Evolutionary conservation across 2,113 vertebrate species (phyloP), one percentile per base, ranked within the genome.

Genomic region (Gracilinanus agilis): DNA sequence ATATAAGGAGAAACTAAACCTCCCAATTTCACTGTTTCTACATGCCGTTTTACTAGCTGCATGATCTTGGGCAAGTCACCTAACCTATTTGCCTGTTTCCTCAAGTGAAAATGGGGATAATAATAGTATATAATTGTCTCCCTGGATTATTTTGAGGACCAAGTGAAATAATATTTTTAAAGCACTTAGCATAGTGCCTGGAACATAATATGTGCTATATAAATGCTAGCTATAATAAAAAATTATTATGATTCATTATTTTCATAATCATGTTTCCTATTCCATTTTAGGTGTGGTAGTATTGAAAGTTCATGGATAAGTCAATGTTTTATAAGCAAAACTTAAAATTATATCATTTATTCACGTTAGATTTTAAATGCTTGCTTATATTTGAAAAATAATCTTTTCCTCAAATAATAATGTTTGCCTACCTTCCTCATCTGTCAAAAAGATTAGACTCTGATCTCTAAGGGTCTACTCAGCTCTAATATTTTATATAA

Each of bases 321-420:
- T 67, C 29, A 16, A 34, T 27, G 3, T 67, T 67, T 67, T 67
- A 34, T 67, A 67, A 67, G 27, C 12, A 67, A 27, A 19, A 25
- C 90, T 90, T 56, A 90, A 44, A 94, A 90, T 24, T 61, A 4
- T 16, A 24, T 61, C 53, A 24, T 24, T 90, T 54, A 44, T 93
- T 0, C 55, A 54, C 34, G 3, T 34, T 53, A 53, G 40, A n/a
- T 56, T 53, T 24, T 53, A 92, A 58, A 49, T 67, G 44, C 16
- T 23, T 54, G 24, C 12, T 0, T 27, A 40, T 9, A 89, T 44
- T 49, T 83, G 53, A 95, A 16, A 49, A 40, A n/a, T 7, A 3
- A 55, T 89, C 54, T 95, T 49, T 55, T 44, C 94, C 55, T 83
- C 54, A 55, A 56, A n/a, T 67, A 61, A 21, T 56, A 91, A 27